phyloP scores from a whole-genome alignment of 2,113 vertebrate species.

The Anguilla japonica region DNA sequence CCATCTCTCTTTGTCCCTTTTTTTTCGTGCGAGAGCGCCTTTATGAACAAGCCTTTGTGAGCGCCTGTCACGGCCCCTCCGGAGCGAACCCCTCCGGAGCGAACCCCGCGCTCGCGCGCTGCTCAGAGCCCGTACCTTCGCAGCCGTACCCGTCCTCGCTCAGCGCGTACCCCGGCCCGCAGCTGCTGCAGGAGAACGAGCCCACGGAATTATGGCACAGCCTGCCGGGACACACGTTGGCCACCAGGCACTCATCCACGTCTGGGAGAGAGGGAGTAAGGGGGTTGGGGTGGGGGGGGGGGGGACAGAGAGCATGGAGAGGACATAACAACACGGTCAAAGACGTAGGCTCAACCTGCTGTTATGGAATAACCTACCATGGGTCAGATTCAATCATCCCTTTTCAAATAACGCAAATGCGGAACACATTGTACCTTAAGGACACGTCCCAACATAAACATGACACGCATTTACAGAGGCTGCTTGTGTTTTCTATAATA shows the following conservation, averaged over 20 bases:
- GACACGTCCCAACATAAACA: too few relatives aligned
- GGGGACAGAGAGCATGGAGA: background rate
- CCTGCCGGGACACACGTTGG: constrained; percentile 65
- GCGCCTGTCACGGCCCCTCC: background rate
- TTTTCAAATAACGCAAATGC: background rate
- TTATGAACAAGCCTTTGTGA: background rate
- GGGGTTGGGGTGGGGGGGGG: constrained; percentile 37
- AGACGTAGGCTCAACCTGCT: background rate
- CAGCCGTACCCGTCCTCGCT: constrained; percentile 61
- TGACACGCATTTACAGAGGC: background rate
- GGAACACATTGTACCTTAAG: background rate
- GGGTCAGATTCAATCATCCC: too few relatives aligned
- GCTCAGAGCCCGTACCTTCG: constrained; percentile 61
- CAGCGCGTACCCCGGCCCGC: constrained; percentile 60
- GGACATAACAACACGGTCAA: background rate
- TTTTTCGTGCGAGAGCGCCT: background rate
- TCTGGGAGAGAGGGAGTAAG: constrained; percentile 50
- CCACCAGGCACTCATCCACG: constrained; percentile 59
- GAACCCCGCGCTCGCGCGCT: background rate
- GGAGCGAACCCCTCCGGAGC: background rate
- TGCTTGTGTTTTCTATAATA: too few relatives aligned
- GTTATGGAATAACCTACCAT: background rate
- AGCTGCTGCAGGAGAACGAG: constrained; percentile 73
- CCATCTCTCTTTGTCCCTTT: background rate
- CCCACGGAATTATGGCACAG: constrained; percentile 72